These are phyloP conservation scores for Anarrhichthys ocellatus DNA, from an alignment of 2,113 vertebrate species.

Conservation along the genomic window DNA sequence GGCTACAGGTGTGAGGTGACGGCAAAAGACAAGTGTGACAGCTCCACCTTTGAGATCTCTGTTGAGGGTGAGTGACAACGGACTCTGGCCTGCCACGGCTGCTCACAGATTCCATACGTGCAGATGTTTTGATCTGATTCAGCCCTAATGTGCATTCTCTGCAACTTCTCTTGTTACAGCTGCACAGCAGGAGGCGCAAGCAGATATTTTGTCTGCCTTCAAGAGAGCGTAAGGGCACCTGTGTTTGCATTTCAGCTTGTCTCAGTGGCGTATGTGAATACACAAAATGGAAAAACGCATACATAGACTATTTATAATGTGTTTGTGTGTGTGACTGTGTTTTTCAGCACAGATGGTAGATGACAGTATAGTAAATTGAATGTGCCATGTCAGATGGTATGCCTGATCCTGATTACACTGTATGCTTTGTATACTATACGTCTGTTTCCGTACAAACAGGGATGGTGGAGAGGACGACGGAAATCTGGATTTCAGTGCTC, in stretches of 20 bases:
- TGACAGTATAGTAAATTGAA: neutral
- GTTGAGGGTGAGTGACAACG: slow-evolving; percentile 84
- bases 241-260: slow-evolving; percentile 29
- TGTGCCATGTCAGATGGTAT: slow-evolving; percentile 4
- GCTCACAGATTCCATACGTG: slow-evolving; percentile 26
- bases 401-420: neutral
- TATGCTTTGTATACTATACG: neutral
- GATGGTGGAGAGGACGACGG: slow-evolving; percentile 85
- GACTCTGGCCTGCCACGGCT: neutral
- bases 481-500: slow-evolving; percentile 90
- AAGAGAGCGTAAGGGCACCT: slow-evolving; percentile 85
- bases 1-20: slow-evolving; percentile 91
- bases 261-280: slow-evolving; percentile 3
- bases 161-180: slow-evolving; percentile 76
- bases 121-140: slow-evolving; percentile 52
- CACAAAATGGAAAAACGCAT: slow-evolving; percentile 3
- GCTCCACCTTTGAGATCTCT: slow-evolving; percentile 86
- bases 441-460: slow-evolving; percentile 69
- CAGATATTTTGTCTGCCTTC: slow-evolving; percentile 86
- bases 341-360: slow-evolving; percentile 9
- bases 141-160: slow-evolving; percentile 44
- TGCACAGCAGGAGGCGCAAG: slow-evolving; percentile 67
- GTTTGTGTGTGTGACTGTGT: neutral
- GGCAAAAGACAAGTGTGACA: slow-evolving; percentile 90
- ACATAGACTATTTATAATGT: slow-evolving; percentile 25